These are phyloP conservation scores for Calliphora vomitoria DNA, from an alignment of 2,888 invertebrate genomes.

Conservation along the genomic window DNA sequence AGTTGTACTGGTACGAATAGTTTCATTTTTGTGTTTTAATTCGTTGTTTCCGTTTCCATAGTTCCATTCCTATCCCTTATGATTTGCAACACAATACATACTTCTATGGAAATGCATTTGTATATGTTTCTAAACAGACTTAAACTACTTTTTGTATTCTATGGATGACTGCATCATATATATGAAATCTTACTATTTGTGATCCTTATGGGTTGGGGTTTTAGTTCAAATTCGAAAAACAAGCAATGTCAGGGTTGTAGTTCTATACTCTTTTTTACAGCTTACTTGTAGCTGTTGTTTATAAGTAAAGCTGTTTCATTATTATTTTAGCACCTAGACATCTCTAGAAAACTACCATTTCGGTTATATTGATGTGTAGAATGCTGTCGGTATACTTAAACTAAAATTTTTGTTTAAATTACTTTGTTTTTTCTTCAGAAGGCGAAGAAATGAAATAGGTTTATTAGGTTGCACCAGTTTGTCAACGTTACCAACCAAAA, in stretches of 20 bases:
- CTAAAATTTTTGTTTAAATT: background rate
- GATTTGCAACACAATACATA: background rate
- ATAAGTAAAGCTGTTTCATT: background rate
- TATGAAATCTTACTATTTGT: background rate
- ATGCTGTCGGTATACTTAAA: background rate
- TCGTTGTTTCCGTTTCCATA: conserved; percentile 38
- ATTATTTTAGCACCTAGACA: background rate
- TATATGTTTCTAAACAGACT: conserved; percentile 1
- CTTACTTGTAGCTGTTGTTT: background rate
- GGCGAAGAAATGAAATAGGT: no score
- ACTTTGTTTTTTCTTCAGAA: background rate
- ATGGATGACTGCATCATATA: background rate
- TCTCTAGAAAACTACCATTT: background rate
- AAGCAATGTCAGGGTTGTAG: background rate
- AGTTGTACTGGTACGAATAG: conserved; percentile 13
- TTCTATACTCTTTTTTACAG: background rate
- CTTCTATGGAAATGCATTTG: background rate
- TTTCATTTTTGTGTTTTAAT: conserved; percentile 47
- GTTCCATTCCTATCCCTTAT: background rate
- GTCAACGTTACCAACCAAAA: no score
- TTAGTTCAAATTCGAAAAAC: background rate
- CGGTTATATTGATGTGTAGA: background rate
- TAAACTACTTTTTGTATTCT: conserved; percentile 11
- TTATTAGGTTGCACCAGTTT: no score
- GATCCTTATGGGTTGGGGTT: background rate